Conservation (phyloP, 1,140 invertebrate species). For the Melipona quadrifasciata region DNA sequence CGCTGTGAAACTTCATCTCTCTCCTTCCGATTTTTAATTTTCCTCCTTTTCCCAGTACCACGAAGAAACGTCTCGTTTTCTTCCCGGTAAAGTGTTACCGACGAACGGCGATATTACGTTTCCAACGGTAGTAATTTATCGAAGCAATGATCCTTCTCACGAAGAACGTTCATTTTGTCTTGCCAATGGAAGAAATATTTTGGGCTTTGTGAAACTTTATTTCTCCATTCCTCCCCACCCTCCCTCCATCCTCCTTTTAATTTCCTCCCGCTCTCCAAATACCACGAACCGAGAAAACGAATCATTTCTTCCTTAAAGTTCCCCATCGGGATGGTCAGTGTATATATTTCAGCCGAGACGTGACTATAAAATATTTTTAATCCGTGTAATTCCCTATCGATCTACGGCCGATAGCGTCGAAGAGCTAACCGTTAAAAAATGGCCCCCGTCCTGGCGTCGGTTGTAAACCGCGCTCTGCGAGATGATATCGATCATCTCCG, state of each 20-base stretch:
- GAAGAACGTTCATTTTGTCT: neutral
- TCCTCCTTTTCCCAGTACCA: neutral
- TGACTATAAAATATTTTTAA: conserved; percentile 27
- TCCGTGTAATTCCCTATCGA: conserved; percentile 22
- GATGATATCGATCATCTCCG: conserved; percentile 62
- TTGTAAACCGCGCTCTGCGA: conserved; percentile 43
- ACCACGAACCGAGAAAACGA: neutral
- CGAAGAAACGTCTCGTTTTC: no score
- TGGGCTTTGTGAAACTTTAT: neutral
- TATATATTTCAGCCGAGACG: neutral
- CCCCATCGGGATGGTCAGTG: neutral
- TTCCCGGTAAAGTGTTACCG: no score
- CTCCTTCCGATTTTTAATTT: neutral
- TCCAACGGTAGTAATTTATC: neutral
- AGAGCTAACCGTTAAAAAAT: conserved; percentile 35
- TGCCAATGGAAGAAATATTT: neutral
- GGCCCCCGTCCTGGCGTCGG: conserved; percentile 9
- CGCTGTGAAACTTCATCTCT: no score
- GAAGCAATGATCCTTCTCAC: neutral
- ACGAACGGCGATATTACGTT: neutral
- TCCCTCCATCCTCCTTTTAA: no score
- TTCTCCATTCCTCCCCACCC: neutral
- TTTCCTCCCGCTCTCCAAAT: neutral
- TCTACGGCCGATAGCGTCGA: neutral
- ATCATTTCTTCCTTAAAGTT: conserved; percentile 3